Base-by-base conservation (phyloP, 2,888 invertebrate species). In the Dynastes maya region DNA sequence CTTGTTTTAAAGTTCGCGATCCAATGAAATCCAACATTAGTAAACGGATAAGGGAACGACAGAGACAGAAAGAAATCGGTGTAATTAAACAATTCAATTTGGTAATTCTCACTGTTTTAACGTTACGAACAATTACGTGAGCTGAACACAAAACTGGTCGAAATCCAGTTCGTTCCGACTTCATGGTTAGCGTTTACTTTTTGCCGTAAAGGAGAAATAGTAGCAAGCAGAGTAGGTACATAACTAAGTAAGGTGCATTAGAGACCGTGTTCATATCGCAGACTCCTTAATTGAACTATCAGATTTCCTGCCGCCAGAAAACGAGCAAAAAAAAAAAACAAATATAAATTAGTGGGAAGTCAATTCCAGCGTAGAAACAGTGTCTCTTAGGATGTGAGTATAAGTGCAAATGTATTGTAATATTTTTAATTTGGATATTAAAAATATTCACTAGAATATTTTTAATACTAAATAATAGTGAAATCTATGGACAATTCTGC, bases 221-320 rank as follows among this genome's bases (percentile, higher is more conserved):
- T 78, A 45, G 45, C 45, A 70, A 51, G 32, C 16, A 58, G 71
- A 32, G 32, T 55, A 71, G 80, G 78, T 80, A 80, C 80, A 81
- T 83, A 82, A 82, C 82, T 82, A 81, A 82, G 80, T 82, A 77
- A 81, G 77, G 76, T 68, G 68, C 74, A 78, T 81, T 77, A 79
- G 79, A 67, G 65, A 71, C 79, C 71, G 29, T 77, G 80, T 80
- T 81, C 81, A 78, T 81, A 81, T 81, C 79, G 78, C 79, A 68
- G 80, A 37, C 71, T 77, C 83, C 45, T 67, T 84, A 84, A 84
- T 83, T 83, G 83, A 84, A 83, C 83, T 84, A 84, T 83, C 84
- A 83, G 82, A 84, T 84, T 84, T 84, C 84, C 82, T 79, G 79
- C 79, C 70, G 75, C 74, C 61, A 74, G 80, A 80, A 78, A 70